Evolutionary conservation across 2,888 invertebrate species (phyloP).

Genomic region (Lamproptera curius): DNA sequence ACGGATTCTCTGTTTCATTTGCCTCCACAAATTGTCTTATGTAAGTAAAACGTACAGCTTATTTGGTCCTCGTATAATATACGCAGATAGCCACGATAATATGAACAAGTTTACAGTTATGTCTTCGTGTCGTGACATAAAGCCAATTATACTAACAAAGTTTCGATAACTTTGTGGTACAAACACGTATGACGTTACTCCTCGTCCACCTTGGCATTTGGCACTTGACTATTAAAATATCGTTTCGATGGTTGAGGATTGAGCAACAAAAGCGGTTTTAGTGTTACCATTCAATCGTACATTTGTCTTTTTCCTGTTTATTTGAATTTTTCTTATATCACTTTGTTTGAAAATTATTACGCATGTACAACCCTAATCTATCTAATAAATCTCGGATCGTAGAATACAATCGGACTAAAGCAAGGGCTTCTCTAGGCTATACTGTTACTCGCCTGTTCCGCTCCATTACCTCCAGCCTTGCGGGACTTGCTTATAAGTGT

Average conservation of each 20-base stretch:
- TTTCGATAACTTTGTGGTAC: neutral
- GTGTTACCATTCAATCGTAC: neutral
- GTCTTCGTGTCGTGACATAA: no score
- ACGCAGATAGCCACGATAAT: no score
- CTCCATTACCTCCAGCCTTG: no score
- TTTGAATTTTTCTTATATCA: neutral
- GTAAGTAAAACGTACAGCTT: no score
- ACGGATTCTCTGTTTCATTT: no score
- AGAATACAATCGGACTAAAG: conserved; percentile 9
- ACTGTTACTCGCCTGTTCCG: conserved; percentile 1
- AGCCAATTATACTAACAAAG: no score
- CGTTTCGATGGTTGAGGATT: neutral
- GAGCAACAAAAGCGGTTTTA: neutral
- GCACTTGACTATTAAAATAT: neutral
- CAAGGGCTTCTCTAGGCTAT: conserved; percentile 10
- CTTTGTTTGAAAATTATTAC: neutral
- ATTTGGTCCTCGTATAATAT: no score
- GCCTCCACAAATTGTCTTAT: no score
- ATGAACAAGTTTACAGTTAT: no score
- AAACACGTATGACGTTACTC: neutral
- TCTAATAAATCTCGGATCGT: conserved; percentile 6
- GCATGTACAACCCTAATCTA: neutral
- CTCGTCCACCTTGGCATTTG: conserved; percentile 9
- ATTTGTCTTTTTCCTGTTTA: no score
- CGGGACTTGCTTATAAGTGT: no score